phyloP scores from a whole-genome alignment of 2,113 vertebrate species.

The Paradisaea rubra region DNA sequence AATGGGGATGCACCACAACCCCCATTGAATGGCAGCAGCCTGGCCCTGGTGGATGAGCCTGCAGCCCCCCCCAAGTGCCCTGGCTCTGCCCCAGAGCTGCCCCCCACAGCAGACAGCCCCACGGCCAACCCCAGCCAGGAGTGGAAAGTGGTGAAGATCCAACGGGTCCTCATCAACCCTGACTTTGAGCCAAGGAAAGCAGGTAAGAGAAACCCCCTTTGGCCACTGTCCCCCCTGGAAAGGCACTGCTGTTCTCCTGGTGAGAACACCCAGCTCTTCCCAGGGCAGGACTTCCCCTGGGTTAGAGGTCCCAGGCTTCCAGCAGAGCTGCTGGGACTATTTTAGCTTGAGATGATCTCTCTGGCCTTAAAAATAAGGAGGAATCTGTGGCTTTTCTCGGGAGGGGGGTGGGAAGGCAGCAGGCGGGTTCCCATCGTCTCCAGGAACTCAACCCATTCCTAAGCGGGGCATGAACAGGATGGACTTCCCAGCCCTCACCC shows the following conservation, averaged over 20 bases:
- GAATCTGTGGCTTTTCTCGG: neutral
- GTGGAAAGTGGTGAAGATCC: conserved; percentile 62
- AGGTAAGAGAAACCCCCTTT: conserved; percentile 49
- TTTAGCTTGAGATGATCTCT: conserved; percentile 18
- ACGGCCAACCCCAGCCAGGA: neutral
- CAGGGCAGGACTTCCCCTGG: neutral
- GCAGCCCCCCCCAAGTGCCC: accelerated
- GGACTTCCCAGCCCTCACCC: neutral
- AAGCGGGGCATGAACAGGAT: accelerated
- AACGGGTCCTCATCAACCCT: conserved; percentile 15
- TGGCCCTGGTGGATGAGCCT: accelerated
- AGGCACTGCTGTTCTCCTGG: neutral
- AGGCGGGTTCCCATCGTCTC: accelerated
- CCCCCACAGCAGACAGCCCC: neutral
- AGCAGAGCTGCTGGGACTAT: neutral
- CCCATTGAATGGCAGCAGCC: neutral
- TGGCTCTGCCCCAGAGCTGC: neutral
- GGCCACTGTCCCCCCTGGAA: neutral
- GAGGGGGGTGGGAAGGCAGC: neutral
- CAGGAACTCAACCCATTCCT: neutral
- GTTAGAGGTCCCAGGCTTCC: neutral
- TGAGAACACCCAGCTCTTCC: conserved; percentile 10
- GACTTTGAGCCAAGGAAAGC: conserved; percentile 27
- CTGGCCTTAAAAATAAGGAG: conserved; percentile 36
- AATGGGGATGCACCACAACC: accelerated